These are phyloP conservation scores for Rhinichthys osculus DNA, from an alignment of 2,797 vertebrate genomes.

Conservation along the genomic window DNA sequence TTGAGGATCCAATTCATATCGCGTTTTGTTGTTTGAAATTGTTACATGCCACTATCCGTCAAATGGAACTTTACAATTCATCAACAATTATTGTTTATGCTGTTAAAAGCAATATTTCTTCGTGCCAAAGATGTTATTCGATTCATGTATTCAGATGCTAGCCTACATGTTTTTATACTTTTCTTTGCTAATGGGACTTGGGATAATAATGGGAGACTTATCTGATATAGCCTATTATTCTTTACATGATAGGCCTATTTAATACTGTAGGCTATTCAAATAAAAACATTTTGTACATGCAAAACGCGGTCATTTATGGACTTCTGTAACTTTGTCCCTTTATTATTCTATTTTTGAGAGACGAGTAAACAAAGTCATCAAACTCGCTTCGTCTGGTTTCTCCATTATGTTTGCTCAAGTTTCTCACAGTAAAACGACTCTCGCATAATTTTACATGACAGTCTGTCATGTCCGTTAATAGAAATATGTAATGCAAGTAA, in stretches of 20 bases:
- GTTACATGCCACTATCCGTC: neutral
- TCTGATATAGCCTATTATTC: constrained; percentile 50
- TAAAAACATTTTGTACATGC: constrained; percentile 73
- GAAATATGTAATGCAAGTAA: neutral
- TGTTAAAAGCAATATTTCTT: neutral
- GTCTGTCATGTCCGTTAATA: neutral
- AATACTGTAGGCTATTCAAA: constrained; percentile 72
- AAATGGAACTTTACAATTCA: neutral
- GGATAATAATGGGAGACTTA: constrained; percentile 6
- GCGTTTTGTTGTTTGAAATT: neutral
- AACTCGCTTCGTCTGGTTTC: neutral
- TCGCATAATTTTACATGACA: neutral
- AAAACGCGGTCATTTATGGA: constrained; percentile 36
- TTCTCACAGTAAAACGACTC: neutral
- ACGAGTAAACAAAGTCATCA: constrained; percentile 13
- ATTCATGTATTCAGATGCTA: neutral
- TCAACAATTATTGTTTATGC: neutral
- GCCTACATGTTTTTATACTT: neutral
- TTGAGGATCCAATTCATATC: neutral
- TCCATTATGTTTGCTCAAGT: neutral
- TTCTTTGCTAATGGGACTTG: neutral
- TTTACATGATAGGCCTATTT: constrained; percentile 63
- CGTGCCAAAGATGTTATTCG: constrained; percentile 33
- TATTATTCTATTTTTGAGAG: neutral
- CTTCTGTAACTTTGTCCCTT: neutral